Conservation (phyloP, 2,113 vertebrate species). For the Platysternon megacephalum region DNA sequence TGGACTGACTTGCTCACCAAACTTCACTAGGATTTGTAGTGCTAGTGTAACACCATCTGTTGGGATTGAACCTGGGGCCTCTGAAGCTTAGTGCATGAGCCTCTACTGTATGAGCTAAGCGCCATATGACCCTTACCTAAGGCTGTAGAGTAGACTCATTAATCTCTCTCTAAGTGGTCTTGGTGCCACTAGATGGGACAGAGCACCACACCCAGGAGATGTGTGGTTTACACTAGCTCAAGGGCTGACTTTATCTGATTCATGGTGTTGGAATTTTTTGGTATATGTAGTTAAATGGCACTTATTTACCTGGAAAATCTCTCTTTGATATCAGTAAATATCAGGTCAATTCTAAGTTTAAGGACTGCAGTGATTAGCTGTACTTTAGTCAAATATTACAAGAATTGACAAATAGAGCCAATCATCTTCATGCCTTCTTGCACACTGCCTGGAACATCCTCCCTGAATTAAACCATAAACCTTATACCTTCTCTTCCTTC, state of each 20-base stretch:
- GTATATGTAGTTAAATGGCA: not conserved
- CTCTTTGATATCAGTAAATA: not conserved
- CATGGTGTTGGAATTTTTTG: not conserved
- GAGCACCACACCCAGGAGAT: too few relatives aligned
- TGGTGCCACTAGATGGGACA: too few relatives aligned
- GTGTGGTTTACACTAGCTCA: not conserved
- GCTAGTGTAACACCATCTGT: not conserved
- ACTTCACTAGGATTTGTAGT: not conserved
- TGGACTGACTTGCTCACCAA: accelerated
- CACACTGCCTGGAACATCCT: not conserved
- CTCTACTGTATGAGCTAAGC: too few relatives aligned
- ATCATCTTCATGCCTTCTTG: not conserved
- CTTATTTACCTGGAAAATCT: not conserved
- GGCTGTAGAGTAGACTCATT: too few relatives aligned
- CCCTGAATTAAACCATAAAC: not conserved
- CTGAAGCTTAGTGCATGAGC: too few relatives aligned
- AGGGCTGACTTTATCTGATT: not conserved
- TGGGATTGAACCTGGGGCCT: too few relatives aligned
- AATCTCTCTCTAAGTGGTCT: too few relatives aligned
- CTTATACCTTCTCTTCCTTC: not conserved
- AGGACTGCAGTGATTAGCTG: not conserved
- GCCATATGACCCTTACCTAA: too few relatives aligned
- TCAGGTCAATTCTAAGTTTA: not conserved
- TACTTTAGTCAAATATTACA: not conserved
- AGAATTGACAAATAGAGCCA: too few relatives aligned